Evolutionary conservation across 2,113 vertebrate species (phyloP).

Genomic region (Hypomesus transpacificus): DNA sequence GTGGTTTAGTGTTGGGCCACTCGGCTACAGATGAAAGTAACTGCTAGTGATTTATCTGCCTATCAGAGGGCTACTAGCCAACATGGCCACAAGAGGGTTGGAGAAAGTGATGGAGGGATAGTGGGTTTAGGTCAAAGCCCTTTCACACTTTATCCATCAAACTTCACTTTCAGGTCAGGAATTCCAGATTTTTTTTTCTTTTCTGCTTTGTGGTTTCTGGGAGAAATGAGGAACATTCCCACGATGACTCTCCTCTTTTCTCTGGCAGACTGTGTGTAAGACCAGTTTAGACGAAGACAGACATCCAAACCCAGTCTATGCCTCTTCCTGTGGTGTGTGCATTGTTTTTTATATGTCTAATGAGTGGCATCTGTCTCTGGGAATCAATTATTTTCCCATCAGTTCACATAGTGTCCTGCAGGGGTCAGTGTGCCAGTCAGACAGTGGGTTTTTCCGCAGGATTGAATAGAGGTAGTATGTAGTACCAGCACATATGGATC

Average conservation of each 20-base stretch:
- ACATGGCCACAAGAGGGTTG: not conserved
- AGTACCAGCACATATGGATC: slow-evolving; percentile 56
- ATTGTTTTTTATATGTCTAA: no score
- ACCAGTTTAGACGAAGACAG: not conserved
- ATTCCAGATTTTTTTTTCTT: slow-evolving; percentile 8
- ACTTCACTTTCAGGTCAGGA: slow-evolving; percentile 29
- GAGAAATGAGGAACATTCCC: slow-evolving; percentile 27
- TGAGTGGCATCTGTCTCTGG: no score
- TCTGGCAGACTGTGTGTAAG: not conserved
- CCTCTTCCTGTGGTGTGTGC: no score
- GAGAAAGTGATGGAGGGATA: not conserved
- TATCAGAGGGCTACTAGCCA: not conserved
- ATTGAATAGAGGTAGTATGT: not conserved
- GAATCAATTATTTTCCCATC: not conserved
- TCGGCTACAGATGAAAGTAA: slow-evolving; percentile 33
- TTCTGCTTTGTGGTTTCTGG: slow-evolving; percentile 33
- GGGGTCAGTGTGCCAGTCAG: not conserved
- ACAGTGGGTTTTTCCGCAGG: not conserved
- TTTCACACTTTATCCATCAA: slow-evolving; percentile 49
- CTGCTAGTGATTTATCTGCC: slow-evolving; percentile 25
- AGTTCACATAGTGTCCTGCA: not conserved
- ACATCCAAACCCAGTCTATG: no score
- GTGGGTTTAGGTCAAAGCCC: slow-evolving; percentile 12
- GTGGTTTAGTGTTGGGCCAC: slow-evolving; percentile 36
- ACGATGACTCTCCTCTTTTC: slow-evolving; percentile 24